Evolutionary conservation across 2,113 vertebrate species (phyloP), one percentile per base, ranked within the genome.

Genomic region (Pseudorectes ferrugineus): DNA sequence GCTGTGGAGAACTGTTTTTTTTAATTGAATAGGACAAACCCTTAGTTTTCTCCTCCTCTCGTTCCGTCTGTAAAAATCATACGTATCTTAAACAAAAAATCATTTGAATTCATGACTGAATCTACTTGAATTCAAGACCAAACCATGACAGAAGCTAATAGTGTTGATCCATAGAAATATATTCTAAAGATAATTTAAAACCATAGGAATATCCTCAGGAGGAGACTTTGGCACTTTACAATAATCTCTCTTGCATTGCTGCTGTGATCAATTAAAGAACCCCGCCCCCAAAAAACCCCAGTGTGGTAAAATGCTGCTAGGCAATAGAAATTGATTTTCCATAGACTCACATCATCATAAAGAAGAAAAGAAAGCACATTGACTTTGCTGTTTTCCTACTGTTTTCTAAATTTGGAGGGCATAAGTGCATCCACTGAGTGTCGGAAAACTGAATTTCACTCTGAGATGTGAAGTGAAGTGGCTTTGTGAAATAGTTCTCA

Each of bases 311-410:
- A 88, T 52, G 40, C 71, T 45, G 38, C 75, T 92, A 33, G 25
- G 40, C 36, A 75, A 74, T 74, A 90, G 58, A 96, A 94, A 71
- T 77, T 59, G 42, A 65, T 89, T 87, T 94, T 84, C 48, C 49
- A 35, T 68, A 72, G 84, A 84, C 26, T 81, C n/a, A 15, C 23
- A 65, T 85, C 19, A 23, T 70, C 59, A 33, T 87, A 66, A 58
- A 25, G 19, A 83, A 91, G 43, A 75, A 85, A 92, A 66, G 16
- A 61, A 77, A 92, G 21, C 16, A 61, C 48, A 46, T 9, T 49
- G n/a, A 14, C 68, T 87, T 92, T 75, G 40, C 42, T 92, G 59
- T 93, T 96, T 97, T 97, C 85, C 89, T 91, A 20, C 89, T 96
- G 52, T 84, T 82, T 94, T 88, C 82, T 89, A 88, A 91, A 94